Conservation (phyloP, 2,113 vertebrate genomes). For the Symphodus melops region DNA sequence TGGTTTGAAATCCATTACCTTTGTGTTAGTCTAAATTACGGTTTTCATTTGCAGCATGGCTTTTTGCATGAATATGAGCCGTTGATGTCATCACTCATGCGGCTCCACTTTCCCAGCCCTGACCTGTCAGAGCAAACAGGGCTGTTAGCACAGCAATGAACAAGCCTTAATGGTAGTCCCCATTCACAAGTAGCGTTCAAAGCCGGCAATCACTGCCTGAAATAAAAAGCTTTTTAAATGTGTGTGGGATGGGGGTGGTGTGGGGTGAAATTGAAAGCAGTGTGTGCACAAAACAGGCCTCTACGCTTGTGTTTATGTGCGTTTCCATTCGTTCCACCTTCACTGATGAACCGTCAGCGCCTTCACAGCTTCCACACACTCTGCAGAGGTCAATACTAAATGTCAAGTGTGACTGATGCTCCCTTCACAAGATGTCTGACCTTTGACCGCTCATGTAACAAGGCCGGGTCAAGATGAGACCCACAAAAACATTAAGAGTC, state of each 20-base stretch:
- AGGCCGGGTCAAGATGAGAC: constrained; percentile 54
- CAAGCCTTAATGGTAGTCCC: constrained; percentile 43
- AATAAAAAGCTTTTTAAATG: constrained; percentile 55
- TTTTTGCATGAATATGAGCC: constrained; percentile 57
- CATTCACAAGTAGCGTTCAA: constrained; percentile 47
- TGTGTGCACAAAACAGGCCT: neutral
- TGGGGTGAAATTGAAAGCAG: neutral
- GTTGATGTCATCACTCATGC: constrained; percentile 55
- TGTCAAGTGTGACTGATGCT: constrained; percentile 79
- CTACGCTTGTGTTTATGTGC: constrained; percentile 28
- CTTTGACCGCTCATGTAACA: constrained; percentile 67
- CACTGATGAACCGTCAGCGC: constrained; percentile 58
- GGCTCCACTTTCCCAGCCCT: constrained; percentile 44
- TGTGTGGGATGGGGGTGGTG: neutral
- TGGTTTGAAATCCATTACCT: constrained; percentile 35
- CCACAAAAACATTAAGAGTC: constrained; percentile 67
- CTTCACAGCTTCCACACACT: constrained; percentile 31
- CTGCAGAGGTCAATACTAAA: constrained; percentile 63
- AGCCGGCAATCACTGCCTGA: constrained; percentile 29
- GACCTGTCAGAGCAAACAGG: constrained; percentile 54
- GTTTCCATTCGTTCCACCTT: constrained; percentile 30
- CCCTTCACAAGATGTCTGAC: constrained; percentile 50
- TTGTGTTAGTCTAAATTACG: constrained; percentile 39
- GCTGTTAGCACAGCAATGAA: constrained; percentile 57
- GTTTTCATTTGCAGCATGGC: constrained; percentile 40